Evolutionary conservation across 1,140 invertebrate genomes (phyloP).

Genomic region (Papilio helenus): DNA sequence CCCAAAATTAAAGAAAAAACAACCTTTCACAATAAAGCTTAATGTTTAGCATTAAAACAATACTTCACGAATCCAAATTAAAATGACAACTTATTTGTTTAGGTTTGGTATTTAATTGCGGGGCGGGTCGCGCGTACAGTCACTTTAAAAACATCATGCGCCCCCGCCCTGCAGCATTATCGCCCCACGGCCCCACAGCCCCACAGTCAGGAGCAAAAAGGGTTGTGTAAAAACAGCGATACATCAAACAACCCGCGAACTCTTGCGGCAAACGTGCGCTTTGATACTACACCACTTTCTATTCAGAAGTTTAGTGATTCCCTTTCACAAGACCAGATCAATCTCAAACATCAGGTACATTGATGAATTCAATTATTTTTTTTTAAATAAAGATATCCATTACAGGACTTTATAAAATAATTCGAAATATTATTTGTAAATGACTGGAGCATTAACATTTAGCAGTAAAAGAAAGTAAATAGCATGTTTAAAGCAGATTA

Average conservation of each 20-base stretch:
- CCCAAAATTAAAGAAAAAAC: neutral
- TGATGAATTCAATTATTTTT: neutral
- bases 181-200: too few species aligned
- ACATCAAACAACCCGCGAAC: neutral
- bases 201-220: neutral
- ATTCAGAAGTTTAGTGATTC: neutral
- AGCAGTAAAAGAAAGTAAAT: neutral
- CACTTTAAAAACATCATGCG: neutral
- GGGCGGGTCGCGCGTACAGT: neutral
- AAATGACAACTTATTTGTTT: constrained; percentile 11
- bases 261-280: neutral
- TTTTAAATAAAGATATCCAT: neutral
- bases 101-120: neutral
- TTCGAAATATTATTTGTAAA: neutral
- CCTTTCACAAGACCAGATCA: neutral
- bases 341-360: neutral
- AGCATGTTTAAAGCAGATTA: neutral
- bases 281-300: neutral
- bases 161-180: too few species aligned
- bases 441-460: neutral
- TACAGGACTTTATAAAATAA: neutral
- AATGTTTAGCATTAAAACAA: neutral
- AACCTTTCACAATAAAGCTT: neutral
- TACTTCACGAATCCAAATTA: neutral
- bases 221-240: constrained; percentile 1